Evolutionary conservation across 2,888 invertebrate species (phyloP), one percentile per base, ranked within the genome.

Genomic region (Helicoverpa assulta): DNA sequence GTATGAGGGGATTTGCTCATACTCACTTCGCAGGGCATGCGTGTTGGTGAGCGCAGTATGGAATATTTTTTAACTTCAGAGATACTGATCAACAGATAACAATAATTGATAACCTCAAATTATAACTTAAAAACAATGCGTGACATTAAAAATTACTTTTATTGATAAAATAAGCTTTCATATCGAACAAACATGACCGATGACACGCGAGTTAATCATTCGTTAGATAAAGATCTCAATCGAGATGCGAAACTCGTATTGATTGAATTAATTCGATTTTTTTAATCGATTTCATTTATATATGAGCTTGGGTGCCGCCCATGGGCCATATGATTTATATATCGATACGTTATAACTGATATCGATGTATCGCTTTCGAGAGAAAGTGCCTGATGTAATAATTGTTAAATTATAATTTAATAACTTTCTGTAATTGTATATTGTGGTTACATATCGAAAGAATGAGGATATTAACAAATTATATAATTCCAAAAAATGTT

Each of bases 241-340:
- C 85, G 85, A 26, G 26, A 86, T 88, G 81, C 86, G 81, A 86
- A 87, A 83, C 75, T 80, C 79, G 86, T 84, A 88, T 88, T 89
- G 90, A 92, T 92, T 91, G 89, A 92, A 91, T 90, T 89, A 88
- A 89, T 85, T 85, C 85, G 86, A 88, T 82, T 88, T 90, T 90
- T 88, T 89, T 91, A 92, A 93, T 93, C 92, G 92, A 90, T 89
- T 92, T 84, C 80, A 84, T 88, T 93, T 90, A 91, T 90, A 88
- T 89, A 92, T 87, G 89, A 87, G 66, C 89, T 86, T 90, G 90
- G 88, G 91, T 89, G 85, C 89, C 83, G 89, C 72, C 83, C 83
- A 78, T 78, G 78, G 77, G 73, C 77, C 74, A 73, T 82, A 81
- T 88, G 88, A 89, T 90, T 91, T 90, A 92, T 89, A 76, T 76